Evolutionary conservation across 2,797 vertebrate species (phyloP).

Genomic region (Etheostoma perlongum): DNA sequence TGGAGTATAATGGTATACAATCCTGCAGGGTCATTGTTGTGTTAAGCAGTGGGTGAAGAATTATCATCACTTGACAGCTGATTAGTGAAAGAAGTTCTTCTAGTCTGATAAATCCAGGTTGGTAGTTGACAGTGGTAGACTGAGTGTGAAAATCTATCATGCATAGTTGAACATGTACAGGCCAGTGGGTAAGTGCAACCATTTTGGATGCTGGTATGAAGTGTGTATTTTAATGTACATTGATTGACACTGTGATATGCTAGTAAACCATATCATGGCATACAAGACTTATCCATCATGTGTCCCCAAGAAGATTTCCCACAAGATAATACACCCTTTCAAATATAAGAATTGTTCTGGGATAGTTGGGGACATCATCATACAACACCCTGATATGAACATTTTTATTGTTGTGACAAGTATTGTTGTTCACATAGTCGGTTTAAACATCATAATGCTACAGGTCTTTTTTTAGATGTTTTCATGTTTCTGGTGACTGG

Average conservation of each 20-base stretch:
- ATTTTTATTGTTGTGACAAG: background rate
- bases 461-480: background rate
- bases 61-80: background rate
- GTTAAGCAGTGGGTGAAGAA: background rate
- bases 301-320: background rate
- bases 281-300: background rate
- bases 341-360: background rate
- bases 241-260: background rate
- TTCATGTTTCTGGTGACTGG: background rate
- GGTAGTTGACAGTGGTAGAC: background rate
- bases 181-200: background rate
- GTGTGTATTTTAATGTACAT: background rate
- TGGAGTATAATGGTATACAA: background rate
- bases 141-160: background rate
- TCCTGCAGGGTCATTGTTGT: background rate
- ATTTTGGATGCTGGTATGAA: background rate
- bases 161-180: background rate
- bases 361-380: background rate
- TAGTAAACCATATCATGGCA: background rate
- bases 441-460: background rate
- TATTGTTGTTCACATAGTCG: background rate
- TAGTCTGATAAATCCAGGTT: background rate
- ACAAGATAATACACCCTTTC: background rate
- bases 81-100: background rate
- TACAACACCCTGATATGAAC: background rate